These are phyloP conservation scores for Eupristina koningsbergeri DNA, from an alignment of 1,140 invertebrate genomes.

Conservation along the genomic window DNA sequence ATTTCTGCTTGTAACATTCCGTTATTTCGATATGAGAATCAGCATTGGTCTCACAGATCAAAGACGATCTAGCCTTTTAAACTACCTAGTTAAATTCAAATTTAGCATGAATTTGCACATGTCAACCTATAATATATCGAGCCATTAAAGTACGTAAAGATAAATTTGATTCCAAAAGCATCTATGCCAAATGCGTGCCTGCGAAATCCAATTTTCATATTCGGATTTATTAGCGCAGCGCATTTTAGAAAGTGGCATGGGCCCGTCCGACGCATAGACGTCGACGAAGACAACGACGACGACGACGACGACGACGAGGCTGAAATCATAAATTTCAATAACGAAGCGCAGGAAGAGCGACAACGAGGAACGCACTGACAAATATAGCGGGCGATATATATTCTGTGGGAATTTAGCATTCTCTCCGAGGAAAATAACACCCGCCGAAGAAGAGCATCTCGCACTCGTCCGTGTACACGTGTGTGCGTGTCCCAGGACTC, in stretches of 20 bases:
- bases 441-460: not conserved
- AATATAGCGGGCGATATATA: conserved; percentile 17
- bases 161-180: not conserved
- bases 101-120: conserved; percentile 16
- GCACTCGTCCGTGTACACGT: not conserved
- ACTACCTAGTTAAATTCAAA: not conserved
- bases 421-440: not conserved
- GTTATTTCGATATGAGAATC: not conserved
- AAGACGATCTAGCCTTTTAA: not conserved
- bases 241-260: not conserved
- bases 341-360: conserved; percentile 29
- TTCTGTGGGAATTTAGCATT: conserved; percentile 36
- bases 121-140: not conserved
- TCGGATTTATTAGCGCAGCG: conserved; percentile 3
- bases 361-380: conserved; percentile 20
- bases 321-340: conserved; percentile 46
- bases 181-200: not conserved
- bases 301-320: not conserved
- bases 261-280: too few relatives aligned
- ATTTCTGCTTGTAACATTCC: not conserved
- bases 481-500: not conserved
- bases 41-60: not conserved
- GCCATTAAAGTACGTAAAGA: not conserved
- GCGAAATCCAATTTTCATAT: conserved; percentile 33
- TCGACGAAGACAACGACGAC: too few relatives aligned